Base-by-base conservation (phyloP, 2,888 invertebrate species). In the Lamproptera curius region DNA sequence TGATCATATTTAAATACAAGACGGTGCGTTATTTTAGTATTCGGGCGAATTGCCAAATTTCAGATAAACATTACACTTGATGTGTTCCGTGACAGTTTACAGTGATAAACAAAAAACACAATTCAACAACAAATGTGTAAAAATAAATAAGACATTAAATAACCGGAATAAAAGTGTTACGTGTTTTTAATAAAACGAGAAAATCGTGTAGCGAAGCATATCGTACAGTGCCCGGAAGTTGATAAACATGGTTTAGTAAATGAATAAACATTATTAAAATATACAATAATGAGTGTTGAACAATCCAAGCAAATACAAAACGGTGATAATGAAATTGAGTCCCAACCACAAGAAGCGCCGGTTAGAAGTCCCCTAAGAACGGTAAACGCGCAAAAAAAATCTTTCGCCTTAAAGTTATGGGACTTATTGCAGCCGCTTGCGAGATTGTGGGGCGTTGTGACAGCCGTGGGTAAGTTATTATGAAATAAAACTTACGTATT, bases 381-480 rank as follows among this genome's bases (percentile, higher is more conserved):
- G 37, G 55, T 53, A 5, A 48, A 56, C 15, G 65, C 65, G 2
- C 70, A 74, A 26, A 75, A 72, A 46, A 82, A 81, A 54, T 73
- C 84, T 0, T 42, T 78, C 31, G 83, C 77, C n/a, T 57, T 75
- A 5, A 72, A 70, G 52, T 62, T 87, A 41, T 87, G 87, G 87
- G 86, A 85, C 34, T 56, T 84, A 41, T 56, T 87, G 48, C 86
- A 87, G 51, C 87, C 87, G 0, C 58, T 87, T 11, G 82, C 87
- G 6, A 76, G 87, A 54, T 55, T 86, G 52, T 87, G 87, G 87
- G 87, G 87, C 1, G 67, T 87, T 8, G 65, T 86, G 23, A 83
- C 87, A 14, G 77, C 86, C 50, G 67, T 87, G 31, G 85, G 87
- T 86, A 53, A 67, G 81, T 67, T 43, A 40, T 20, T 14, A 31